Base-by-base conservation (phyloP, 2,888 invertebrate species). In the Polydrusus tereticollis region DNA sequence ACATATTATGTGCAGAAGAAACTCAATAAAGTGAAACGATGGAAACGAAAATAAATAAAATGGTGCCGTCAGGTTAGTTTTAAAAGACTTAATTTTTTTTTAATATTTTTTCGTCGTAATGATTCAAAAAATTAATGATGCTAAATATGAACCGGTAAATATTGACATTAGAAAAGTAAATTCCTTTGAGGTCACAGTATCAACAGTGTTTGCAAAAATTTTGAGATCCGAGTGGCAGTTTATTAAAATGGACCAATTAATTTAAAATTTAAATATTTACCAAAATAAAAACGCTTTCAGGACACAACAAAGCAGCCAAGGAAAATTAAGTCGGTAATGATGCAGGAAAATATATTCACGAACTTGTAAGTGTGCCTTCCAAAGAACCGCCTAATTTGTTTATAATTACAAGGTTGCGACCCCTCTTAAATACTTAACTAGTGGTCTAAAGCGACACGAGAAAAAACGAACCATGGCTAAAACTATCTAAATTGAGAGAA, bases 371-470 rank as follows among this genome's bases (percentile, higher is more conserved):
- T 66, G 66, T 66, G 71, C 71, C 66, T 71, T 62, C 47, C 20
- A 68, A 63, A 65, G 47, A 58, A 55, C 62, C 60, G 69, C 62
- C 62, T 73, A 70, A 73, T 73, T 70, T 73, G 62, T 67, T 73
- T 73, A 70, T 73, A 73, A 73, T 73, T 70, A 70, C 58, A 73
- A 50, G 62, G 62, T 70, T 70, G 43, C 73, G 55, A 70, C 73
- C 73, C 70, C 47, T 60, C 38, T 58, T 73, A 73, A 73, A 70
- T 73, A 73, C 73, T 65, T 73, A 73, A 70, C 55, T 29, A 63
- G 69, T 50, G 63, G 69, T 66, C 29, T 62, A 63, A 50, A 70
- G 29, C 70, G 60, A 62, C 64, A 69, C 60, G 66, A 21, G 12
- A 60, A 69, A 59, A 50, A 72, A n/a, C n/a, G n/a, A 47, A 45